Evolutionary conservation across 2,113 vertebrate species (phyloP).

Genomic region (Romanogobio albipinnatus): DNA sequence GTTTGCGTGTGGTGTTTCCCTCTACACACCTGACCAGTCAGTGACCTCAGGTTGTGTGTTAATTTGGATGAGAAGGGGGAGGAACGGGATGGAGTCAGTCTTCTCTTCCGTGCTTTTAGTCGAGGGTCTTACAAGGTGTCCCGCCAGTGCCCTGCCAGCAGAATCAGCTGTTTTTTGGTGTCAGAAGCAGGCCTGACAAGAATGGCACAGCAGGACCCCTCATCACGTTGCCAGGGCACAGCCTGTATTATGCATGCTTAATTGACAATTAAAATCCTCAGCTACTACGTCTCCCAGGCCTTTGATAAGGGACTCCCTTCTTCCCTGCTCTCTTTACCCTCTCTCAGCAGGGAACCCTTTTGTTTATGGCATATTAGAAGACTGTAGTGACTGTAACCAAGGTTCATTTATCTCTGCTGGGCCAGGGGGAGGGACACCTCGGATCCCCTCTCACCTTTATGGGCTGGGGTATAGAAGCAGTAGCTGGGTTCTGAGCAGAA

Average conservation of each 20-base stretch:
- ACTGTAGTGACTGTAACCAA: conserved; percentile 84
- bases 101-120: conserved; percentile 57
- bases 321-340: conserved; percentile 80
- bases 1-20: conserved; percentile 64
- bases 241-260: conserved; percentile 94
- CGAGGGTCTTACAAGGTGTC: conserved; percentile 87
- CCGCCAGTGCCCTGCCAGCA: conserved; percentile 87
- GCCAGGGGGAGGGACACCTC: conserved; percentile 74
- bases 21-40: conserved; percentile 75
- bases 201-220: conserved; percentile 85
- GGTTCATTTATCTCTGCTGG: conserved; percentile 89
- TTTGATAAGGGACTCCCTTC: conserved; percentile 87
- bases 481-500: conserved; percentile 74
- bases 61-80: conserved; percentile 5
- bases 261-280: conserved; percentile 96
- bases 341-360: conserved; percentile 83
- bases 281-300: conserved; percentile 81
- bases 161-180: conserved; percentile 97
- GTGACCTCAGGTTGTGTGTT: conserved; percentile 65
- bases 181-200: conserved; percentile 83
- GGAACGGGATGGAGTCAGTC: conserved; percentile 43
- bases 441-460: conserved; percentile 72
- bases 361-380: conserved; percentile 88
- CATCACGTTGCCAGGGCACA: conserved; percentile 88
- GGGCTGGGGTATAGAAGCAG: conserved; percentile 65